A percentile compares a stretch with the other conserved stretches of the same genome.
Evolutionary conservation across 23 tunicate species (phyloP).

Genomic region (Corella eumyota): DNA sequence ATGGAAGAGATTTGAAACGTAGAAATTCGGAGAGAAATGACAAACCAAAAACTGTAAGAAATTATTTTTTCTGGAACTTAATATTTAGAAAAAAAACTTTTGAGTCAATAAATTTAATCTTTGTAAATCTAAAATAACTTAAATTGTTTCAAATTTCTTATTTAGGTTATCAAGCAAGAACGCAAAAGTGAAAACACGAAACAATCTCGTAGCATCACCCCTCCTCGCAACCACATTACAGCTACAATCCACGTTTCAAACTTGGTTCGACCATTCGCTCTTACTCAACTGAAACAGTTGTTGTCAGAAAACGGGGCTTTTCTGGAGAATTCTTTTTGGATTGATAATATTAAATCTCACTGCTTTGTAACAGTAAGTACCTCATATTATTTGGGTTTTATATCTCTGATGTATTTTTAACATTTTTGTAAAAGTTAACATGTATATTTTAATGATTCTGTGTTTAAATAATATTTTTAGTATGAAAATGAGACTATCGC

Average conservation of each 20-base stretch:
- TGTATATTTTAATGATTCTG: background rate
- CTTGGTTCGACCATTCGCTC: constrained; percentile 88
- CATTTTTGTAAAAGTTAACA: background rate
- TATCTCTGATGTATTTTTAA: too few species aligned
- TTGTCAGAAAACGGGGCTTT: constrained; percentile 59
- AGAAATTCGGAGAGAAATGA: too few species aligned
- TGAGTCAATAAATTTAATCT: too few species aligned
- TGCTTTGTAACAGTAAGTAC: constrained; percentile 79
- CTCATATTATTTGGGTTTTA: background rate
- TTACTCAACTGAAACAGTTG: constrained; percentile 59
- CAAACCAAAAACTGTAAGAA: too few species aligned
- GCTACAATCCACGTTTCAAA: constrained; percentile 66
- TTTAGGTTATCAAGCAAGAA: too few species aligned
- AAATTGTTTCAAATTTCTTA: too few species aligned
- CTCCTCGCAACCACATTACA: constrained; percentile 30
- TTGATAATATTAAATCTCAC: constrained; percentile 86
- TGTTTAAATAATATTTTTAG: constrained; percentile 7
- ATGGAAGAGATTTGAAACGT: too few species aligned
- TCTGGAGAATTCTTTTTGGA: constrained; percentile 81
- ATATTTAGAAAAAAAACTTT: too few species aligned
- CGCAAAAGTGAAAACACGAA: background rate
- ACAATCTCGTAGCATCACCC: background rate
- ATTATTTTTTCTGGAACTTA: too few species aligned
- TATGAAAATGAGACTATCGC: constrained; percentile 69
- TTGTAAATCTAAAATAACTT: too few species aligned